A percentile compares a stretch with the other conserved stretches of the same genome.
Evolutionary conservation across 1,140 invertebrate species (phyloP).

Genomic region (Eulimnadia texana): DNA sequence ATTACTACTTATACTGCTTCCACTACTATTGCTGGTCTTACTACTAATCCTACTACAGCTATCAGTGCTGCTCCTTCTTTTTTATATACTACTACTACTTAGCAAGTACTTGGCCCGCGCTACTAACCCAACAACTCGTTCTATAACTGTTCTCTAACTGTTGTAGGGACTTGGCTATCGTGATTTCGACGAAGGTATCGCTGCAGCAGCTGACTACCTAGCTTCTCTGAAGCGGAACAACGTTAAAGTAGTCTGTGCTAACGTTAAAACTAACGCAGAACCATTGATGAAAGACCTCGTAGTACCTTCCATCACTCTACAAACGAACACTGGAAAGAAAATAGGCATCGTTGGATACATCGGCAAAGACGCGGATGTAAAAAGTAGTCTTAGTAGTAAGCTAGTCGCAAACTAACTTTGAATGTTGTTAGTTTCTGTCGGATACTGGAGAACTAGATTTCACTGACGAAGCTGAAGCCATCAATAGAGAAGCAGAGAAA

Average conservation of each 20-base stretch:
- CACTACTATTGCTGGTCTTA: too few relatives aligned
- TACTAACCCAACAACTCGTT: too few relatives aligned
- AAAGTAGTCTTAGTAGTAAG: neutral
- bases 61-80: too few relatives aligned
- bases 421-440: constrained; percentile 1
- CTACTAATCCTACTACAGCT: too few relatives aligned
- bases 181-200: constrained; percentile 8
- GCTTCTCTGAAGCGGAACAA: neutral
- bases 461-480: neutral
- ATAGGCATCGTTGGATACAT: constrained; percentile 9
- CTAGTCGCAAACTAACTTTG: neutral
- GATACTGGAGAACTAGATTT: neutral
- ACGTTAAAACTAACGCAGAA: constrained; percentile 4
- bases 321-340: neutral
- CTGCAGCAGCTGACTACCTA: constrained; percentile 2
- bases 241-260: constrained; percentile 10
- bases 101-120: too few relatives aligned
- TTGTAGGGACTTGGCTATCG: constrained; percentile 7
- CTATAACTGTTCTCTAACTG: too few relatives aligned
- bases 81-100: too few relatives aligned
- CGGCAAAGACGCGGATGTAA: constrained; percentile 6
- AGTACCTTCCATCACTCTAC: neutral
- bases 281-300: constrained; percentile 1
- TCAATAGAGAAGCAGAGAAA: neutral
- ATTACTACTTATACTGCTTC: too few relatives aligned